A percentile compares a stretch with the other conserved stretches of the same genome.
Evolutionary conservation across 2,113 vertebrate genomes (phyloP).

Genomic region (Genyomyrus donnyi): DNA sequence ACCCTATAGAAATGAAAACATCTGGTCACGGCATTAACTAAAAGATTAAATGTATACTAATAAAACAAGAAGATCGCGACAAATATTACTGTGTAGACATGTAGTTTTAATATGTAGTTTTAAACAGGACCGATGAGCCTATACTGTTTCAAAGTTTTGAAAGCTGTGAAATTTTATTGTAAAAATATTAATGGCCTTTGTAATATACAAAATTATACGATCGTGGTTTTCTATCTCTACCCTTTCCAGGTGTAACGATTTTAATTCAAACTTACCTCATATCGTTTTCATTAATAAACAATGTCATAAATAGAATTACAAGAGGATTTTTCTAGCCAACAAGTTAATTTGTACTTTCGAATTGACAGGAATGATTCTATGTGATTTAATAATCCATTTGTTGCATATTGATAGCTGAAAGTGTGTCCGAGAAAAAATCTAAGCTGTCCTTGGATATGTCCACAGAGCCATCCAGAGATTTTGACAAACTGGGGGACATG

Average conservation of each 20-base stretch:
- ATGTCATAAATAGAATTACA: constrained; percentile 45
- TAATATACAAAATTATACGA: constrained; percentile 88
- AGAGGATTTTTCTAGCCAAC: constrained; percentile 34
- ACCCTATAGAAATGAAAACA: neutral
- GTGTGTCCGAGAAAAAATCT: constrained; percentile 93
- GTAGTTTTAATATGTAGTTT: neutral
- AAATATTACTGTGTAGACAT: neutral
- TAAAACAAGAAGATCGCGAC: neutral
- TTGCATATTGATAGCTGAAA: constrained; percentile 89
- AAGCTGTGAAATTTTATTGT: constrained; percentile 74
- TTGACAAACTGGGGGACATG: constrained; percentile 82
- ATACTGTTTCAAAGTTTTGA: neutral
- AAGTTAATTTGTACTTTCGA: neutral
- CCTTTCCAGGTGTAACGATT: constrained; percentile 67
- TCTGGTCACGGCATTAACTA: neutral
- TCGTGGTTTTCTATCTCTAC: constrained; percentile 65
- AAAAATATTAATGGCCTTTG: constrained; percentile 77
- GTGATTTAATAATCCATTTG: constrained; percentile 83
- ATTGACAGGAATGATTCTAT: neutral
- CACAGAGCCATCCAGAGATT: constrained; percentile 79
- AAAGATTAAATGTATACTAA: neutral
- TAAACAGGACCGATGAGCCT: neutral
- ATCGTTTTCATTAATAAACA: constrained; percentile 48
- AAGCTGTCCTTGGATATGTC: constrained; percentile 82
- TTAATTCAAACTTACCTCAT: constrained; percentile 66